Conservation (phyloP, 2,113 vertebrate species). For the Aythya baeri region DNA sequence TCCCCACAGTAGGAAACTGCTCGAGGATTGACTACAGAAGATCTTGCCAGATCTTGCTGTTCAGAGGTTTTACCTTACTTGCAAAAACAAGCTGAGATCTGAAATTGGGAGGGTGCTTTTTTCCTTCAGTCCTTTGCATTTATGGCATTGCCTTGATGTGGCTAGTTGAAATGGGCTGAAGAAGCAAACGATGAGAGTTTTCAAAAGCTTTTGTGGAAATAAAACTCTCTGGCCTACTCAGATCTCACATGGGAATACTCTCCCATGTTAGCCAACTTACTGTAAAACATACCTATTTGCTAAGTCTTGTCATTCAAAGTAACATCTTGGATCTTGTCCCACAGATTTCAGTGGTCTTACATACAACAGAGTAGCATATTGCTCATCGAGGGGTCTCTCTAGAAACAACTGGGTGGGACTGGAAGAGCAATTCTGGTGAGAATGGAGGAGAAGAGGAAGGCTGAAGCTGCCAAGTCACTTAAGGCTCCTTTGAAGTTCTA, state of each 20-base stretch:
- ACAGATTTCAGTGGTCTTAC: rapidly evolving
- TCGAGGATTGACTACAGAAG: background rate
- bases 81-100: background rate
- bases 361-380: background rate
- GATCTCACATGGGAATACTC: background rate
- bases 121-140: background rate
- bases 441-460: background rate
- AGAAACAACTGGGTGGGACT: background rate
- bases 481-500: background rate
- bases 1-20: background rate
- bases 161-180: background rate
- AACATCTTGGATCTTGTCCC: background rate
- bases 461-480: background rate
- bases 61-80: background rate
- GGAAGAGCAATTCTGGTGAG: background rate
- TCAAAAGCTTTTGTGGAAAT: background rate
- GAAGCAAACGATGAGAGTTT: background rate
- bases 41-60: background rate
- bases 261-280: background rate
- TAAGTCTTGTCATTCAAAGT: background rate
- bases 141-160: background rate
- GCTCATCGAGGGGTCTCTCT: background rate
- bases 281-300: background rate
- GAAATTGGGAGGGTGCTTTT: background rate
- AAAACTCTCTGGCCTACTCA: background rate